Evolutionary conservation across 2,888 invertebrate species (phyloP).

Genomic region (Reticulitermes lucifugus): DNA sequence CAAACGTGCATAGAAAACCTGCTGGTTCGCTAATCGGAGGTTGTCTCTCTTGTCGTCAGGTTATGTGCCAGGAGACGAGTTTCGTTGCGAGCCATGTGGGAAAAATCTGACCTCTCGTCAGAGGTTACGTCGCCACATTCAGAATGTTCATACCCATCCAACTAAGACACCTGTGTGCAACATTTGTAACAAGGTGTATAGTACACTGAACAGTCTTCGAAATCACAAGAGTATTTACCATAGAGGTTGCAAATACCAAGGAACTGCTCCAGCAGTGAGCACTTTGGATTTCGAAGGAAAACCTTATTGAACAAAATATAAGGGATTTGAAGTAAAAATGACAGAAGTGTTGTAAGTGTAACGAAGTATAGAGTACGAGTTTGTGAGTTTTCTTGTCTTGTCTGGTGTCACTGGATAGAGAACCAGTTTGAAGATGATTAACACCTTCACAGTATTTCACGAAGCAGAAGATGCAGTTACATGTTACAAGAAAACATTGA

Average conservation of each 20-base stretch:
- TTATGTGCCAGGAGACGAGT: constrained; percentile 76
- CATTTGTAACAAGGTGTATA: constrained; percentile 56
- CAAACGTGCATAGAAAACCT: constrained; percentile 55
- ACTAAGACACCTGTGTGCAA: constrained; percentile 53
- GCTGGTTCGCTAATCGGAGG: constrained; percentile 46
- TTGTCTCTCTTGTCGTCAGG: constrained; percentile 70
- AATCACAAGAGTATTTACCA: constrained; percentile 57
- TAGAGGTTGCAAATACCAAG: constrained; percentile 34
- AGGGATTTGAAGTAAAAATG: background rate
- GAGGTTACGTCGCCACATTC: constrained; percentile 53
- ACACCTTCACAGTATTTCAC: no score
- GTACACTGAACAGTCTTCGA: constrained; percentile 56
- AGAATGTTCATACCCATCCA: constrained; percentile 54
- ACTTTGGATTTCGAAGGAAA: background rate
- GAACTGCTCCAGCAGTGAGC: background rate
- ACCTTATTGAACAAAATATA: background rate
- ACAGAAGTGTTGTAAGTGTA: background rate
- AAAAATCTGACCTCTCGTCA: constrained; percentile 82
- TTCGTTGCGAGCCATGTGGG: constrained; percentile 87
- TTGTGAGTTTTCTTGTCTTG: no score
- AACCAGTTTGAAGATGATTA: no score
- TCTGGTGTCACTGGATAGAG: no score
- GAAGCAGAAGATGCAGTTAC: no score
- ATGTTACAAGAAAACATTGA: no score
- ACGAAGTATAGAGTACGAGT: no score